Base-by-base conservation (phyloP, 2,888 invertebrate species). In the Calephelis perditalis region DNA sequence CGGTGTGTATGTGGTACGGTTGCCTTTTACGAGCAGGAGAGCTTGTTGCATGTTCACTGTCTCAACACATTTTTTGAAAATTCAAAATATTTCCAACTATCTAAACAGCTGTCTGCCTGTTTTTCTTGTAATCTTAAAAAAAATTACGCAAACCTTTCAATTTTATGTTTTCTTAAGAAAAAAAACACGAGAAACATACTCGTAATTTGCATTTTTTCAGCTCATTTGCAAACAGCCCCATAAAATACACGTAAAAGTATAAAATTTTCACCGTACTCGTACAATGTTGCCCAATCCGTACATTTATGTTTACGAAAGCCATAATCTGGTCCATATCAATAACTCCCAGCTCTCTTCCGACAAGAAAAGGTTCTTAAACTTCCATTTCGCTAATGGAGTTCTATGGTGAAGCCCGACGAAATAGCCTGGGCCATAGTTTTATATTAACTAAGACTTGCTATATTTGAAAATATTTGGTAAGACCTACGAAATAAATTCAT, bases 331-430 rank as follows among this genome's bases (percentile, higher is more conserved):
- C 49, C 49, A 49, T 49, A 49, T 49, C 49, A 49, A 49, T 49
- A 49, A 49, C 49, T 49, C 49, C 49, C 49, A 49, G 49, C 49
- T 26, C 49, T 49, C 49, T 49, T 26, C 49, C 11, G 26, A 49
- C 49, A 49, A 49, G 49, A 49, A 49, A 49, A 49, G 45, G 15
- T 59, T 35, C 35, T 36, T 58, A 47, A 58, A 55, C 56, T 56
- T 43, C 37, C 35, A 26, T 47, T 57, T 57, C 45, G 43, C 56
- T 60, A 64, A 62, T 60, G 58, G 58, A 52, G 62, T 58, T 58
- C 58, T 52, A 54, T 44, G 56, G 56, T 49, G 49, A 26, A 49
- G 26, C 49, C 49, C 49, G 49, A 26, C 15, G 5, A 47, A 49
- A 49, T 49, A 49, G 49, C 49, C 26, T 10, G 9, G 49, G 26